Base-by-base conservation (phyloP, 2,797 vertebrate genomes). In the Syndactyla subalaris region DNA sequence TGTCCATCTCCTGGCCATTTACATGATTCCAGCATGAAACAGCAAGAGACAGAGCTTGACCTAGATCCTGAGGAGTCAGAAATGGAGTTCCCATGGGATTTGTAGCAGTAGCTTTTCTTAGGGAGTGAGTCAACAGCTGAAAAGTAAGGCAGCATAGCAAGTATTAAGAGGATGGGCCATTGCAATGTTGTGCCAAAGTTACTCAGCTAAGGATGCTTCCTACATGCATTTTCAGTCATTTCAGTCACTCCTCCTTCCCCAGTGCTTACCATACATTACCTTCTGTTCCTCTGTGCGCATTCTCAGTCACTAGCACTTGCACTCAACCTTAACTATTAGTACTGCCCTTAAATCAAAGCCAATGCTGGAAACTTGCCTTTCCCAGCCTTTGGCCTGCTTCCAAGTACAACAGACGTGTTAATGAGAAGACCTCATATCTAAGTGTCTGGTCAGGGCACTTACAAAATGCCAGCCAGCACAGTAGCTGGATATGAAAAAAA, bases 401-500 rank as follows among this genome's bases (percentile, higher is more conserved):
- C 96, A 95, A 9, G 71, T 74, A 61, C 63, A 71, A 65, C 34
- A 58, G 84, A 93, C 2, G 20, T 65, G 92, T 93, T 97, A 97
- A 97, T 87, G 94, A 94, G 95, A 92, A 92, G 92, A 85, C 57
- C 75, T 96, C 59, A n/a, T 85, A 49, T 87, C 92, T 71, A 87
- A 71, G 72, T 4, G 82, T 92, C 96, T 85, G 74, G 85, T 85
- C 93, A 80, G 77, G 84, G 24, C 90, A 38, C 90, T 95, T 83
- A 88, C 85, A 95, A 94, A 96, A 95, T 95, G 86, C 84, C 94
- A 96, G 90, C 84, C 96, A 94, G 75, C 84, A 96, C 96, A 74
- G 96, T 95, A 97, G 96, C 96, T 96, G 71, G 19, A 82, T 48
- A 61, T 39, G 92, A 83, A 93, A 92, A 84, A 73, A 78, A 90